These are phyloP conservation scores for Steinernema scapterisci DNA, from an alignment of 2,888 invertebrate genomes.

Conservation along the genomic window DNA sequence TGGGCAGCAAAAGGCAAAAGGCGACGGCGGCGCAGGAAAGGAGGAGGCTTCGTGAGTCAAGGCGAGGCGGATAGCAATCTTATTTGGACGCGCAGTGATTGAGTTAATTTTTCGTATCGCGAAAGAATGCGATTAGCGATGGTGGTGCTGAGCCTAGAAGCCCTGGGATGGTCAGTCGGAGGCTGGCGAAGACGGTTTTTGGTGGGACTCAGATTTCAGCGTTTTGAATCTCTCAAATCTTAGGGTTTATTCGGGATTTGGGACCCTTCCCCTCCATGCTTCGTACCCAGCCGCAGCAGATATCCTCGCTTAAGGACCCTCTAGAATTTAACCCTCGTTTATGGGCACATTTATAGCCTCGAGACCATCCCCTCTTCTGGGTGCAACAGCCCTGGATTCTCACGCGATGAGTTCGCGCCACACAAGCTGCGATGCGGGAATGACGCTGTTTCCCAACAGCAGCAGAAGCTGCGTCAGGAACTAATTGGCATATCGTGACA, in stretches of 20 bases:
- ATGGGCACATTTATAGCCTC: too few species aligned
- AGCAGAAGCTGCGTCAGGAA: background rate
- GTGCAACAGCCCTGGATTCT: background rate
- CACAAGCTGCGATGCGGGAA: background rate
- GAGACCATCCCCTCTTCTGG: too few species aligned
- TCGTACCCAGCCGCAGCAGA: too few species aligned
- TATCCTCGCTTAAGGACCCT: too few species aligned
- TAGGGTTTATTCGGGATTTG: too few species aligned
- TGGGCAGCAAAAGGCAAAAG: background rate
- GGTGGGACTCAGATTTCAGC: too few species aligned
- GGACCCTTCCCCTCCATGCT: too few species aligned
- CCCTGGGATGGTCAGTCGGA: background rate
- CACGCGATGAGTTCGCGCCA: background rate
- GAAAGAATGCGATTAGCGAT: background rate
- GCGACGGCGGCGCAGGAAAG: background rate
- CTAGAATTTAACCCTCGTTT: too few species aligned
- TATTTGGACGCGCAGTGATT: background rate
- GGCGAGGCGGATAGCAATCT: background rate
- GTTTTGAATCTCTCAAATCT: too few species aligned
- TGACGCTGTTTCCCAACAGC: background rate
- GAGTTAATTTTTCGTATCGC: background rate
- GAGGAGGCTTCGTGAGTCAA: background rate
- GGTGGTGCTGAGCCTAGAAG: background rate
- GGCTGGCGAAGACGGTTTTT: too few species aligned
- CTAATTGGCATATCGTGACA: slow-evolving; percentile 5